Percentiles rank a stretch among this genome's conserved stretches.
These are phyloP conservation scores for Holothuria scabra DNA, from an alignment of 53 echinoderm and acorn worm genomes.

Conservation along the genomic window DNA sequence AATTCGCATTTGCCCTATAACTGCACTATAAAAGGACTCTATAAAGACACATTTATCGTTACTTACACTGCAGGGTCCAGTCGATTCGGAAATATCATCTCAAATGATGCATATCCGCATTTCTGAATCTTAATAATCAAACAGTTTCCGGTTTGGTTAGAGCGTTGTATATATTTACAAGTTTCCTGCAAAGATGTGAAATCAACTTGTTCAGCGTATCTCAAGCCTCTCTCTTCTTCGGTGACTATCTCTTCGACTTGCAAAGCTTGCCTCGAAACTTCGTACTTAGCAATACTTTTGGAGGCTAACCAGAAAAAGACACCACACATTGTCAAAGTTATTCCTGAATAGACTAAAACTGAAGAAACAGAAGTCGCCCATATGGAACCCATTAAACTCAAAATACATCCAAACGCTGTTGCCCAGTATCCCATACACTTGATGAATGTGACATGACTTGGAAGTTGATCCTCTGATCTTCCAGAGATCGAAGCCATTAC, in stretches of 20 bases:
- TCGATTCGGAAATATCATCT: background rate
- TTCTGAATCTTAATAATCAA: background rate
- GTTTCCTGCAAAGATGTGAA: background rate
- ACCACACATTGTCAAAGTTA: background rate
- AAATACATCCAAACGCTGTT: background rate
- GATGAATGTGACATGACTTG: background rate
- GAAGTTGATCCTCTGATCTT: background rate
- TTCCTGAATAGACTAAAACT: background rate
- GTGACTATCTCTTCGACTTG: background rate
- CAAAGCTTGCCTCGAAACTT: background rate
- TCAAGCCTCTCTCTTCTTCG: too few species aligned
- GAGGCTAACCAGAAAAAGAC: background rate
- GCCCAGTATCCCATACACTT: background rate
- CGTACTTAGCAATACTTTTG: background rate
- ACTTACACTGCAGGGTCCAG: constrained; percentile 1
- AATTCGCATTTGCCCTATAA: too few species aligned
- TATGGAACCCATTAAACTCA: background rate
- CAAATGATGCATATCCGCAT: constrained; percentile 1
- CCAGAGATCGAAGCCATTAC: background rate
- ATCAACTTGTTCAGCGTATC: background rate
- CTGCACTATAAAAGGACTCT: too few species aligned
- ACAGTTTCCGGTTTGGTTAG: background rate
- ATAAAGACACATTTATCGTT: too few species aligned
- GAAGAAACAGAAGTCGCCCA: background rate
- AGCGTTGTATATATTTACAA: background rate